phyloP scores from a whole-genome alignment of 2,888 invertebrate species.

The Tipula lateralis region DNA sequence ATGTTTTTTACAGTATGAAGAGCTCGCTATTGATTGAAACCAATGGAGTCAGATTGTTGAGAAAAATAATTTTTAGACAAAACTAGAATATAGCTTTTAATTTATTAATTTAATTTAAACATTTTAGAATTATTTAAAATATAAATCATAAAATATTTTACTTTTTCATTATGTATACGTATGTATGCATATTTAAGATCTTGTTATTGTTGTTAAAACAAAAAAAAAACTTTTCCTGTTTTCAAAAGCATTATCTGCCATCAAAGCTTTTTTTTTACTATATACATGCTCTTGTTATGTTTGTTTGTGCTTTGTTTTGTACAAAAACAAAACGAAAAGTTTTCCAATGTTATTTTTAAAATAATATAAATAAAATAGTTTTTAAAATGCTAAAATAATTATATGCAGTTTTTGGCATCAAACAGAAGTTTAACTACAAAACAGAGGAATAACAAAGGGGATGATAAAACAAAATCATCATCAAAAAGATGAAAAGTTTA shows the following conservation, averaged over 20 bases:
- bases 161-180: too few relatives aligned
- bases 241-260: conserved; percentile 13
- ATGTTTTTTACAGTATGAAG: too few relatives aligned
- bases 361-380: not conserved
- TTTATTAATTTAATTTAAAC: not conserved
- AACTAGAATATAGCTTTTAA: too few relatives aligned
- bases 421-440: not conserved
- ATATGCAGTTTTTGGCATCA: conserved; percentile 24
- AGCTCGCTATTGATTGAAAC: too few relatives aligned
- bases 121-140: not conserved
- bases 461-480: not conserved
- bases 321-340: not conserved
- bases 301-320: not conserved
- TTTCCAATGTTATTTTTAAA: not conserved
- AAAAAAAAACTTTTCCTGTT: not conserved
- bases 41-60: too few relatives aligned
- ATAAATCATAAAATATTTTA: not conserved
- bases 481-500: conserved; percentile 24
- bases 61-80: too few relatives aligned
- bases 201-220: not conserved
- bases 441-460: not conserved
- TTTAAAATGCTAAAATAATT: not conserved
- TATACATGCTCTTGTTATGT: not conserved
- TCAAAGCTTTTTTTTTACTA: not conserved
- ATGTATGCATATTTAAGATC: not conserved